These are phyloP conservation scores for Puntigrus tetrazona DNA, from an alignment of 2,113 vertebrate genomes.

Conservation along the genomic window DNA sequence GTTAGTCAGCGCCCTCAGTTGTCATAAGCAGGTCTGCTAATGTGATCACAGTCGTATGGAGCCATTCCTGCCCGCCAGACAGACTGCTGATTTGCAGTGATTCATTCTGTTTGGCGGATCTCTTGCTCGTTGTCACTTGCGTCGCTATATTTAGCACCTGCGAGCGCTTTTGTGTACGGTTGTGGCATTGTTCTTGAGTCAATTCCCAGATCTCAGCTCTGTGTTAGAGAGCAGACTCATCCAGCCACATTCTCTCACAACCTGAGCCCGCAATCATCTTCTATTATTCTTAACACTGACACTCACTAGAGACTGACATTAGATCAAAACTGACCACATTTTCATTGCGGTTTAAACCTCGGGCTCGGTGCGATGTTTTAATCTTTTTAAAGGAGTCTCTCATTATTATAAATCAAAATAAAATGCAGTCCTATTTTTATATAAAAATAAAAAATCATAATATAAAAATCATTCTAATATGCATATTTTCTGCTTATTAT, in stretches of 20 bases:
- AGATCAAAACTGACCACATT: not conserved
- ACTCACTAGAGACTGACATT: not conserved
- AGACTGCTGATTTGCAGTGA: slow-evolving; percentile 45
- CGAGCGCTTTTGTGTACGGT: slow-evolving; percentile 15
- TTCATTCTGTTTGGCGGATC: slow-evolving; percentile 53
- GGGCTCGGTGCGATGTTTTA: too few species aligned
- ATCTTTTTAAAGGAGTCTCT: too few species aligned
- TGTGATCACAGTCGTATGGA: slow-evolving; percentile 23
- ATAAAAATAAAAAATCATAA: too few species aligned
- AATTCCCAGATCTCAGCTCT: slow-evolving; percentile 39
- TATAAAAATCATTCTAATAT: too few species aligned
- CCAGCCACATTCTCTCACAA: not conserved
- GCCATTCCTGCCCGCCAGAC: slow-evolving; percentile 21
- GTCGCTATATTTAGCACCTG: slow-evolving; percentile 47
- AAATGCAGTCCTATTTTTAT: too few species aligned
- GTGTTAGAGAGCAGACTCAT: slow-evolving; percentile 9
- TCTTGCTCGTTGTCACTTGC: slow-evolving; percentile 46
- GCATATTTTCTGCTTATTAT: too few species aligned
- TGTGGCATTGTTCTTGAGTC: slow-evolving; percentile 46
- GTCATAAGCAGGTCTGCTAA: slow-evolving; percentile 34
- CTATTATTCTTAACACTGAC: not conserved
- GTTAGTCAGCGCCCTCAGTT: slow-evolving; percentile 12
- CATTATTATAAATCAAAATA: too few species aligned
- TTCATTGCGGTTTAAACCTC: not conserved
- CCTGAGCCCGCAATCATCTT: not conserved